phyloP scores from a whole-genome alignment of 2,888 invertebrate species.

The Tillus elongatus region DNA sequence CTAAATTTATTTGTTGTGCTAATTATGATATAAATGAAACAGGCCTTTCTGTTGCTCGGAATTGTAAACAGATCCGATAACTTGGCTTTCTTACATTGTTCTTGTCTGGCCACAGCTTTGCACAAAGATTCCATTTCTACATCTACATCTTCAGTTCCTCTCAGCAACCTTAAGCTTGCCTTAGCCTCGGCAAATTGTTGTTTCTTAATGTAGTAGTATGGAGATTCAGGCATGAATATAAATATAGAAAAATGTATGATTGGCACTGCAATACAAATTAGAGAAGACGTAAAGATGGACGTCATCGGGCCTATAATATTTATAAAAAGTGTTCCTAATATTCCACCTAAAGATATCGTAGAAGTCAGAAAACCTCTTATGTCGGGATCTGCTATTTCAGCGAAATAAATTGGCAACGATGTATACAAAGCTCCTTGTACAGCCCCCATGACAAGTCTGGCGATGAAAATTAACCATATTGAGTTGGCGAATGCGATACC shows the following conservation, averaged over 20 bases:
- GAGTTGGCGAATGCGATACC: conserved; percentile 50
- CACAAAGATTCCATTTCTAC: conserved; percentile 40
- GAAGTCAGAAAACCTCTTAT: conserved; percentile 53
- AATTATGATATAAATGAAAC: conserved; percentile 51
- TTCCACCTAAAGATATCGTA: conserved; percentile 49
- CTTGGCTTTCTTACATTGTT: conserved; percentile 41
- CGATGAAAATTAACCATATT: conserved; percentile 48
- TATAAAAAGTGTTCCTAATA: conserved; percentile 51
- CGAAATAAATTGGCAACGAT: conserved; percentile 49
- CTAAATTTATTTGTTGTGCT: conserved; percentile 55
- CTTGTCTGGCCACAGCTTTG: conserved; percentile 36
- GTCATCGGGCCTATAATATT: conserved; percentile 54
- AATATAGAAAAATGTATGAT: conserved; percentile 50
- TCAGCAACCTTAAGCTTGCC: conserved; percentile 48
- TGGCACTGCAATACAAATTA: conserved; percentile 51
- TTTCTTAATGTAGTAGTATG: conserved; percentile 43
- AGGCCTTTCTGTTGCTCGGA: conserved; percentile 51
- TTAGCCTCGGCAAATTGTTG: conserved; percentile 42
- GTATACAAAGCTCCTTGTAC: conserved; percentile 42
- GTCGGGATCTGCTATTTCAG: conserved; percentile 50
- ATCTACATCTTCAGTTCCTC: conserved; percentile 46
- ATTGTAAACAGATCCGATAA: conserved; percentile 46
- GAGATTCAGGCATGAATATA: conserved; percentile 59
- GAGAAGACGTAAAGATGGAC: conserved; percentile 47
- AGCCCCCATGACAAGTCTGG: conserved; percentile 42